Base-by-base conservation (phyloP, 2,888 invertebrate species). In the Catocala fraxini region DNA sequence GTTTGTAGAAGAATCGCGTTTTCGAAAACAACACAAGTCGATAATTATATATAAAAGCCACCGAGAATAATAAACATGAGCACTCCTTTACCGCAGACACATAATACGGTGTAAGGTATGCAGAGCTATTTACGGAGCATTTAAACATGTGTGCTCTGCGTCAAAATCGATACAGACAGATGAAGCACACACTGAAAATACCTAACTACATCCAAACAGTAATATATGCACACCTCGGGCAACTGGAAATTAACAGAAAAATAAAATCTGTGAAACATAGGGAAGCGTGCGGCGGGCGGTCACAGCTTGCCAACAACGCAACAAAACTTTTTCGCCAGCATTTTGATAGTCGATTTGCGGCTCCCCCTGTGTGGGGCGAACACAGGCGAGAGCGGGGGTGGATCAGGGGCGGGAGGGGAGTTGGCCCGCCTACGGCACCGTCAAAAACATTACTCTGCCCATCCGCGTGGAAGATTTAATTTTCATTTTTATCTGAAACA, bases 401-500 rank as follows among this genome's bases (percentile, higher is more conserved):
- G 67, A n/a, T 25, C 34, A 42, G 80, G 76, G 70, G 64, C 52
- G 65, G 57, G 64, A 63, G 59, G 64, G 75, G 60, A 4, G 42
- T 51, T 49, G 64, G 65, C 78, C 82, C 84, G 89, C 87, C 90
- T 86, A 85, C 87, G 86, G 85, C 87, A 90, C 92, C 94, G 94
- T 93, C 94, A 93, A 92, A 93, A 94, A 94, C 94, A 94, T 94
- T 93, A 93, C 93, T 92, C 90, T 91, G 92, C 89, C 85, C 92
- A 92, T 93, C 93, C 94, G 89, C 83, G 84, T 87, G 94, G 94
- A 94, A 94, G 94, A 94, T 94, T 94, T 94, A 94, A 94, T 94
- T 94, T 94, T 94, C 94, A 94, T 94, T 94, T 94, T 94, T 94
- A 94, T 94, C 94, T 94, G 90, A 93, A 94, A 93, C 93, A 93